phyloP scores from a whole-genome alignment of 2,888 invertebrate species.

The Diogma glabrata region DNA sequence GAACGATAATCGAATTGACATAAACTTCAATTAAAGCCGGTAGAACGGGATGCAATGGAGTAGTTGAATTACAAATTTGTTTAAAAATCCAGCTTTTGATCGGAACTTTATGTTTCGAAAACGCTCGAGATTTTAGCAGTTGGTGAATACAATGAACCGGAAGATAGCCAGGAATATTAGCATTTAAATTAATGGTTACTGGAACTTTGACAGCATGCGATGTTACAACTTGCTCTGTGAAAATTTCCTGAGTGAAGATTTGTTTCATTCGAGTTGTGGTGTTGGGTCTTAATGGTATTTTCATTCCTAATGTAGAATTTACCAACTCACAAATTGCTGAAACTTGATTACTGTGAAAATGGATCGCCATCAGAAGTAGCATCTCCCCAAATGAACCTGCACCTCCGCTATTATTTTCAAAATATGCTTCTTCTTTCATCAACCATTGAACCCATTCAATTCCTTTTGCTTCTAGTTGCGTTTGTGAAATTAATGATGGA shows the following conservation, averaged over 20 bases:
- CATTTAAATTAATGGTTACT: slow-evolving; percentile 79
- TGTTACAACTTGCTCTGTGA: slow-evolving; percentile 93
- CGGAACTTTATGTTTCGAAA: slow-evolving; percentile 91
- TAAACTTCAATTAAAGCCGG: slow-evolving; percentile 90
- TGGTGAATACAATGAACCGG: slow-evolving; percentile 97
- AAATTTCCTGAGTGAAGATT: slow-evolving; percentile 92
- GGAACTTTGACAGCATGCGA: slow-evolving; percentile 93
- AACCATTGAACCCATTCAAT: slow-evolving; percentile 93
- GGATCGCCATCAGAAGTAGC: slow-evolving; percentile 89
- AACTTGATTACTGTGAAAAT: slow-evolving; percentile 91
- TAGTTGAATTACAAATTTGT: slow-evolving; percentile 77
- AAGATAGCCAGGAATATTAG: slow-evolving; percentile 79
- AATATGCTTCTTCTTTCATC: slow-evolving; percentile 79
- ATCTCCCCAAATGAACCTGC: slow-evolving; percentile 91
- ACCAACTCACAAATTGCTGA: slow-evolving; percentile 89
- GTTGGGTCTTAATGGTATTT: slow-evolving; percentile 73
- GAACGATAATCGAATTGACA: slow-evolving; percentile 78
- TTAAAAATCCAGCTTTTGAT: slow-evolving; percentile 95
- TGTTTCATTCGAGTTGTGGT: slow-evolving; percentile 81
- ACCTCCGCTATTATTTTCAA: slow-evolving; percentile 72
- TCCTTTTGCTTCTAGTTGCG: slow-evolving; percentile 72
- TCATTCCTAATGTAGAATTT: slow-evolving; percentile 90
- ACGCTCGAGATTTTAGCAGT: slow-evolving; percentile 82
- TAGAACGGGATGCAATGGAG: slow-evolving; percentile 88
- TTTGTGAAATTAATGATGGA: slow-evolving; percentile 66